Conservation (phyloP, 2,113 vertebrate genomes). For the Oncorhynchus keta region DNA sequence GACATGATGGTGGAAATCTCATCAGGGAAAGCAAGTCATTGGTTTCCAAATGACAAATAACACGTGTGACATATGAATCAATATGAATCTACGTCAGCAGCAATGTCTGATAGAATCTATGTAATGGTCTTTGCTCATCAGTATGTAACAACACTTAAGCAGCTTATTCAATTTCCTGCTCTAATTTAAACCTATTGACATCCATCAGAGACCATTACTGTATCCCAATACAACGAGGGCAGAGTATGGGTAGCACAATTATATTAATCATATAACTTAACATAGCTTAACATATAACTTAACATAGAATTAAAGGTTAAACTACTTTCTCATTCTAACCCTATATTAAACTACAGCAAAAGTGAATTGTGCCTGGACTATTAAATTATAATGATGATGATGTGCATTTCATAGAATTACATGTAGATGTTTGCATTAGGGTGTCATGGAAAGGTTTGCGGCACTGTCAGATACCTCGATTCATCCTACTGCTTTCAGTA, state of each 20-base stretch:
- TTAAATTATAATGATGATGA: too few relatives aligned
- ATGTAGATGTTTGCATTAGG: too few relatives aligned
- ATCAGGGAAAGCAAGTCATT: neutral
- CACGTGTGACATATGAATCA: neutral
- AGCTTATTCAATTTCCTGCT: neutral
- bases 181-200: neutral
- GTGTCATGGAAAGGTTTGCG: too few relatives aligned
- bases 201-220: neutral
- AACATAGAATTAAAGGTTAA: too few relatives aligned
- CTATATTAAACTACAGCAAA: too few relatives aligned
- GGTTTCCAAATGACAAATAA: neutral
- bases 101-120: neutral
- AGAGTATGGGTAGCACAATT: neutral
- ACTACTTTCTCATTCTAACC: too few relatives aligned
- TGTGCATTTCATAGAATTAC: too few relatives aligned
- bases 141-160: neutral
- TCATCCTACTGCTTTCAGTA: too few relatives aligned
- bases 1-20: neutral
- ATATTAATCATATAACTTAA: neutral
- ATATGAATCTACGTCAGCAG: neutral
- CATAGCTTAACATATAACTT: too few relatives aligned
- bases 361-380: too few relatives aligned
- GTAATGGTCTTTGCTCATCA: neutral
- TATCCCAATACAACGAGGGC: neutral
- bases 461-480: too few relatives aligned